Conservation (phyloP, 2,888 invertebrate species). For the Rhagonycha fulva region DNA sequence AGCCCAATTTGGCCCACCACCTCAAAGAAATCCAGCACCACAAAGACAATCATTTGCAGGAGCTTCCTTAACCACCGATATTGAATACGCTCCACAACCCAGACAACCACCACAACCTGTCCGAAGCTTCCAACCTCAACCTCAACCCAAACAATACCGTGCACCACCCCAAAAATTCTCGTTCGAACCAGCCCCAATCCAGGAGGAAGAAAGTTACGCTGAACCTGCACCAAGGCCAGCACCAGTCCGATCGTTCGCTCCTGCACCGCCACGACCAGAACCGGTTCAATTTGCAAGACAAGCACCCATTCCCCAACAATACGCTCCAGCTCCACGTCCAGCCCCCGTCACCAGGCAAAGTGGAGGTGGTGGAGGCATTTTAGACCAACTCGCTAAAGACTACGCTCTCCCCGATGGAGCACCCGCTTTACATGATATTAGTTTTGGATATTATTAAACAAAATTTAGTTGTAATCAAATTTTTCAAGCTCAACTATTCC, state of each 20-base stretch:
- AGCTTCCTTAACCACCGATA: conserved; percentile 44
- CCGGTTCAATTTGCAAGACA: conserved; percentile 43
- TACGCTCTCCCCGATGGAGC: conserved; percentile 75
- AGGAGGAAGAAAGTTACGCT: conserved; percentile 44
- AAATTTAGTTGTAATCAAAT: conserved; percentile 2
- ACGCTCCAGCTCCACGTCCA: conserved; percentile 42
- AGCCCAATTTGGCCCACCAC: conserved; percentile 33
- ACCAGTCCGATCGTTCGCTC: conserved; percentile 25
- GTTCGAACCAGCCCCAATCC: conserved; percentile 42
- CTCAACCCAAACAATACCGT: conserved; percentile 37
- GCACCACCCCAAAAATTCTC: conserved; percentile 47
- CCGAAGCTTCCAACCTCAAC: conserved; percentile 42
- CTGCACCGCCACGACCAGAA: conserved; percentile 42
- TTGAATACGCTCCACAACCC: conserved; percentile 42
- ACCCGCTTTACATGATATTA: conserved; percentile 77
- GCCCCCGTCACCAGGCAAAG: conserved; percentile 38
- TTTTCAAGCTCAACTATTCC: conserved; percentile 23
- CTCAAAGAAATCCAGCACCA: conserved; percentile 16
- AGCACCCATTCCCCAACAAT: conserved; percentile 39
- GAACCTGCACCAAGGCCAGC: conserved; percentile 44
- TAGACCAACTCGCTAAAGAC: conserved; percentile 81
- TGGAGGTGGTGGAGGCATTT: conserved; percentile 60
- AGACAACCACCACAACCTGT: conserved; percentile 32
- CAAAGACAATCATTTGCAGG: conserved; percentile 40
- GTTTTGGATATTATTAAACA: conserved; percentile 76